Evolutionary conservation across 2,888 invertebrate species (phyloP), one percentile per base, ranked within the genome.

Genomic region (Scrobipalpa costella): DNA sequence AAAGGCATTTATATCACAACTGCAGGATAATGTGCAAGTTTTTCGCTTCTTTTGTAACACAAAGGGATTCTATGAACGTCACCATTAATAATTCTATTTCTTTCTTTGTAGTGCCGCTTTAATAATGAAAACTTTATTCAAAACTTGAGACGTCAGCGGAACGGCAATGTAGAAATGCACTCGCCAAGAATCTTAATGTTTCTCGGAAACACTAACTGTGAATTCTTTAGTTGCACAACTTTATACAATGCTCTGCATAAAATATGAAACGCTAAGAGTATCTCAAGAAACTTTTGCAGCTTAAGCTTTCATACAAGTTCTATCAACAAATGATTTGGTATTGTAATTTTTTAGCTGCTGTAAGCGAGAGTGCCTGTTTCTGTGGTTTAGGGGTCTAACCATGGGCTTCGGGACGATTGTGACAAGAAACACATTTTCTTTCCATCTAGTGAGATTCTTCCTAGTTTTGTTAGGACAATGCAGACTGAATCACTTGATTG

Each of bases 131-230:
- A 58, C 58, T 58, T 58, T 58, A 58, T 38, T 58, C 36, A 58
- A 58, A 58, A 44, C 44, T 58, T 13, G 27, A 7, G 21, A 40
- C 44, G 17, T 57, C 38, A 55, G 19, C n/a, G 13, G n/a, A 7
- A 7, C 7, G 27, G 21, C 38, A 38, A 58, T 38, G 58, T 44
- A 44, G 58, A 15, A 40, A 21, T 21, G 58, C 58, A 44, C 36
- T 38, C 57, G 34, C 38, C 34, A 34, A n/a, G 13, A 57, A 40
- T 44, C 40, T 59, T 44, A 44, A 19, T 40, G 58, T 38, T 50
- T 38, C 17, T 34, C 58, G 58, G 21, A 59, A 59, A 60, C 60
- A 60, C 60, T 60, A 47, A 49, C 60, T 49, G 61, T 27, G 50
- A 15, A 61, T 50, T 19, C 36, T 49, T 60, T 21, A 58, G 40